These are phyloP conservation scores for Zapus hudsonius DNA, from an alignment of 2,113 vertebrate genomes.

Conservation along the genomic window DNA sequence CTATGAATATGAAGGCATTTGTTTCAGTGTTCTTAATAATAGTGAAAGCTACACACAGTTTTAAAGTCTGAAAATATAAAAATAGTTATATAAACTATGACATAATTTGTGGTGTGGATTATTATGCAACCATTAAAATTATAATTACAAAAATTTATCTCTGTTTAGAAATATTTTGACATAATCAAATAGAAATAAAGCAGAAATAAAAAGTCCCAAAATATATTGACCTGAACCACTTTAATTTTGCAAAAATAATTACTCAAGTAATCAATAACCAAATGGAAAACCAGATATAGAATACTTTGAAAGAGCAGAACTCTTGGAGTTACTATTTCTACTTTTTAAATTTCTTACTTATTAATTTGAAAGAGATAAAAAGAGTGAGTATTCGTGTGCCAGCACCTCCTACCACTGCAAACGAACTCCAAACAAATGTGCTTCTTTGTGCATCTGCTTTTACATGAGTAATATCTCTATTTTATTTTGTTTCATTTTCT, in stretches of 20 bases:
- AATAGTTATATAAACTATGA: constrained; percentile 34
- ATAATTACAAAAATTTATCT: constrained; percentile 42
- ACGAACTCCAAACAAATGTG: too few relatives aligned
- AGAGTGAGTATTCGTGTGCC: too few relatives aligned
- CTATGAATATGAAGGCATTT: constrained; percentile 40
- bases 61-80: constrained; percentile 52
- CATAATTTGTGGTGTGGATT: constrained; percentile 11
- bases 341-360: too few relatives aligned
- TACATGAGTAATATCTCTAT: too few relatives aligned
- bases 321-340: not conserved
- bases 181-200: not conserved
- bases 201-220: not conserved
- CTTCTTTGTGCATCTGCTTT: too few relatives aligned
- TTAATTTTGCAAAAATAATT: constrained; percentile 36
- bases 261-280: constrained; percentile 19
- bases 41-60: constrained; percentile 17
- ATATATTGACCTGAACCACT: not conserved
- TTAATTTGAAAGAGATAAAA: too few relatives aligned
- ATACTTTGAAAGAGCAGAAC: not conserved
- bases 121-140: constrained; percentile 30
- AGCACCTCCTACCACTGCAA: too few relatives aligned
- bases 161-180: constrained; percentile 24
- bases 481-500: constrained; percentile 22
- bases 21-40: constrained; percentile 31
- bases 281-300: not conserved